Evolutionary conservation across 92 coral and sea anemone species (phyloP).

Genomic region (Phenganax subtilis): DNA sequence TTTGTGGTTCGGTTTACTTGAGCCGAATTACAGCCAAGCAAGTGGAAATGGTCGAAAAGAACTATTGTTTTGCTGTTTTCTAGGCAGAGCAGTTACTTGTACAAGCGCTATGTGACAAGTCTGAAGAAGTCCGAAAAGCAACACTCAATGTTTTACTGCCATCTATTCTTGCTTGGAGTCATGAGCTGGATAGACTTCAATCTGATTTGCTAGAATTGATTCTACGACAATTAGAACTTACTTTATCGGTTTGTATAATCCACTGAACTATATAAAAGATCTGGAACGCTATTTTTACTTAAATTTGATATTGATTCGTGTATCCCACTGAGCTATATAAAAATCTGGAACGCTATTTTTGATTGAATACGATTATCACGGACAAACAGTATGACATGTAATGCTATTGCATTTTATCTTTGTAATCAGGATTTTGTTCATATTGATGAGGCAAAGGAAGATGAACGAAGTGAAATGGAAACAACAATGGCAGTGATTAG

Average conservation of each 20-base stretch:
- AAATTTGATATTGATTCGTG: slow-evolving; percentile 39
- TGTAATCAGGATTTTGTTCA: slow-evolving; percentile 60
- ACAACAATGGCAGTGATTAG: slow-evolving; percentile 55
- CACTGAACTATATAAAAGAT: too few relatives aligned
- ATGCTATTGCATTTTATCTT: neutral
- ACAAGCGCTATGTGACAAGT: slow-evolving; percentile 62
- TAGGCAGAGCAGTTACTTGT: slow-evolving; percentile 79
- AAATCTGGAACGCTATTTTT: neutral
- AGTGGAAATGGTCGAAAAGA: neutral
- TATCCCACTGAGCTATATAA: too few relatives aligned
- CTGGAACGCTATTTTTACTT: neutral
- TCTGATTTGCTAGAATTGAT: slow-evolving; percentile 64
- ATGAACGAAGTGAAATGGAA: slow-evolving; percentile 49
- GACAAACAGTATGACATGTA: slow-evolving; percentile 17
- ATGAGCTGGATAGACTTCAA: slow-evolving; percentile 73
- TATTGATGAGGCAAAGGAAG: slow-evolving; percentile 52
- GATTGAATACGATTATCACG: neutral
- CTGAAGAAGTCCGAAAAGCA: slow-evolving; percentile 76
- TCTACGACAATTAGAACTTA: slow-evolving; percentile 43
- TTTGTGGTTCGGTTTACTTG: too few relatives aligned
- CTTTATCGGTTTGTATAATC: slow-evolving; percentile 43
- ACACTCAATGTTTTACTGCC: slow-evolving; percentile 70
- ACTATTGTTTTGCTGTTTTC: neutral
- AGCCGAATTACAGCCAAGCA: too few relatives aligned
- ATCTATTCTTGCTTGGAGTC: slow-evolving; percentile 80